phyloP scores from a whole-genome alignment of 2,797 vertebrate genomes.

The Lacerta agilis region DNA sequence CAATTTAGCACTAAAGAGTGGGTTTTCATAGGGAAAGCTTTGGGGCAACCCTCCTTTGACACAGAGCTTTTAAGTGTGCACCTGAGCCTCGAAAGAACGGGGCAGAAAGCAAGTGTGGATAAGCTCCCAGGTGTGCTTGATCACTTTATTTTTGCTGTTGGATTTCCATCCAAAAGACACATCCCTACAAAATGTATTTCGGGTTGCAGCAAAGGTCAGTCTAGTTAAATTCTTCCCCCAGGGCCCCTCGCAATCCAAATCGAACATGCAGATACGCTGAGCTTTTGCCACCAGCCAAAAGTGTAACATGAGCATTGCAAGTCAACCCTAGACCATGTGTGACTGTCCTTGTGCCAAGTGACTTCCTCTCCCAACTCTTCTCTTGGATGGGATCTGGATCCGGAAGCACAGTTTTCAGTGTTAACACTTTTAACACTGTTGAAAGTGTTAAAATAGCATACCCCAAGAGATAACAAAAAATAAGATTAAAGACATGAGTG shows the following conservation, averaged over 20 bases:
- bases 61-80: too few relatives aligned
- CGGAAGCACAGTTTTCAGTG: neutral
- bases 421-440: too few relatives aligned
- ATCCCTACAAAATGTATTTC: neutral
- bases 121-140: neutral
- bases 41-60: too few relatives aligned
- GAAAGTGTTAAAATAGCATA: too few relatives aligned
- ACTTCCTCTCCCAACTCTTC: neutral
- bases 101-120: too few relatives aligned
- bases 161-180: neutral
- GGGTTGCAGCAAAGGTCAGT: neutral
- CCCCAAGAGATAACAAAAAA: too few relatives aligned
- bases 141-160: neutral
- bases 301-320: neutral
- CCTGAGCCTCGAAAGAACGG: too few relatives aligned
- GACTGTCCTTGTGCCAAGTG: neutral
- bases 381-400: neutral
- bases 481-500: too few relatives aligned
- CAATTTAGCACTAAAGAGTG: too few relatives aligned
- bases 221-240: neutral
- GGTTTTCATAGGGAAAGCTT: too few relatives aligned
- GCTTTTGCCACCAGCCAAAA: neutral
- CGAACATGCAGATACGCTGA: neutral
- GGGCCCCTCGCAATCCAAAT: neutral
- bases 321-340: neutral